These are phyloP conservation scores for Podargus strigoides DNA, from an alignment of 2,797 vertebrate species.

Conservation along the genomic window DNA sequence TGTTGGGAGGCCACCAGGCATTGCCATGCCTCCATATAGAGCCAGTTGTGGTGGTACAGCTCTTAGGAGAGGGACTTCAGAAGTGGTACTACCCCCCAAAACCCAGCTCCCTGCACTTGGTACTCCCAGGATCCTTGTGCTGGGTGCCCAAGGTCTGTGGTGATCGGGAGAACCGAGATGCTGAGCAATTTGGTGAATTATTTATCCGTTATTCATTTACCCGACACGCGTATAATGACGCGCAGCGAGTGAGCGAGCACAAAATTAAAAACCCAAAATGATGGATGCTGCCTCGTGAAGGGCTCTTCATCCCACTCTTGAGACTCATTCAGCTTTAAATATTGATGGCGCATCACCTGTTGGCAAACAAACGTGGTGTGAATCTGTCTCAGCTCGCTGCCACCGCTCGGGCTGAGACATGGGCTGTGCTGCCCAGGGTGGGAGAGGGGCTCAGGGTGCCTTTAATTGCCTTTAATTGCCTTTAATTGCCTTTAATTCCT, in stretches of 20 bases:
- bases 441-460: background rate
- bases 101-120: background rate
- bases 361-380: constrained; percentile 17
- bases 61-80: background rate
- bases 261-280: constrained; percentile 43
- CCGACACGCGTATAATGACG: background rate
- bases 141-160: background rate
- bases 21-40: rapidly evolving
- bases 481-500: no score
- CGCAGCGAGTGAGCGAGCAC: background rate
- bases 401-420: background rate
- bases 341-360: constrained; percentile 15
- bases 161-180: background rate
- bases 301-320: constrained; percentile 44
- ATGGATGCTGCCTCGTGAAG: constrained; percentile 39
- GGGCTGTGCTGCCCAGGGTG: background rate
- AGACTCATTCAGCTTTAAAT: constrained; percentile 49
- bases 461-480: no score
- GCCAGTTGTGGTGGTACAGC: background rate
- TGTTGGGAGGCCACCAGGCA: background rate
- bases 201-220: constrained; percentile 38
- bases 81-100: background rate
- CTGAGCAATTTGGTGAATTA: background rate
- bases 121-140: background rate
- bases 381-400: background rate